These are phyloP conservation scores for Equus przewalskii DNA, from an alignment of 2,113 vertebrate species.

Conservation along the genomic window DNA sequence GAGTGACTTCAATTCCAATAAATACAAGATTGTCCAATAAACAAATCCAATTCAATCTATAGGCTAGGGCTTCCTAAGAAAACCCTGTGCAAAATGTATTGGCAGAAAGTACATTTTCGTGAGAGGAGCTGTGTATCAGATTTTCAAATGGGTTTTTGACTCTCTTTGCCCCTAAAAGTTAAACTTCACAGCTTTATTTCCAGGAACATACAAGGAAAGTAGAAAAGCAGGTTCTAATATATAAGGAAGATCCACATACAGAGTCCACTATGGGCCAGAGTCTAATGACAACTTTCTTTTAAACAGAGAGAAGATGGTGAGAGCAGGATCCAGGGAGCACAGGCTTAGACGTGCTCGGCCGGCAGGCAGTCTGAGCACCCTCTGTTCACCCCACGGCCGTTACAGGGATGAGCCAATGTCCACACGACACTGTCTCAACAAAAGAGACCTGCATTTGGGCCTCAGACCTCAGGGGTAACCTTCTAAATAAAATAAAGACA, in stretches of 20 bases:
- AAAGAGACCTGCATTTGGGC: neutral
- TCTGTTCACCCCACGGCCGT: accelerated
- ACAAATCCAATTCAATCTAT: neutral
- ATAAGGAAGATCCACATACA: neutral
- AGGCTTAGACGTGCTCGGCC: no score
- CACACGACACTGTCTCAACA: neutral
- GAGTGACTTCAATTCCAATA: neutral
- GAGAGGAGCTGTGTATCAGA: neutral
- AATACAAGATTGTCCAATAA: neutral
- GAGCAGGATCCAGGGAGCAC: neutral
- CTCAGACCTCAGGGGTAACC: neutral
- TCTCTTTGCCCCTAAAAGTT: neutral
- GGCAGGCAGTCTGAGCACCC: no score
- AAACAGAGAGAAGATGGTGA: neutral
- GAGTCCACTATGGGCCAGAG: neutral
- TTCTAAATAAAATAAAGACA: neutral
- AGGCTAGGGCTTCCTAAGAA: neutral
- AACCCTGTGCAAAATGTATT: neutral
- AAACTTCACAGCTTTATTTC: neutral
- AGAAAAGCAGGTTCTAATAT: neutral
- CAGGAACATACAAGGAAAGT: neutral
- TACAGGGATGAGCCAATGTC: accelerated
- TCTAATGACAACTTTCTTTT: neutral
- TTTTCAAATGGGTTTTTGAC: neutral
- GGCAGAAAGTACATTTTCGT: neutral